phyloP scores from a whole-genome alignment of 1,140 invertebrate species.

The Pogonomyrmex californicus region DNA sequence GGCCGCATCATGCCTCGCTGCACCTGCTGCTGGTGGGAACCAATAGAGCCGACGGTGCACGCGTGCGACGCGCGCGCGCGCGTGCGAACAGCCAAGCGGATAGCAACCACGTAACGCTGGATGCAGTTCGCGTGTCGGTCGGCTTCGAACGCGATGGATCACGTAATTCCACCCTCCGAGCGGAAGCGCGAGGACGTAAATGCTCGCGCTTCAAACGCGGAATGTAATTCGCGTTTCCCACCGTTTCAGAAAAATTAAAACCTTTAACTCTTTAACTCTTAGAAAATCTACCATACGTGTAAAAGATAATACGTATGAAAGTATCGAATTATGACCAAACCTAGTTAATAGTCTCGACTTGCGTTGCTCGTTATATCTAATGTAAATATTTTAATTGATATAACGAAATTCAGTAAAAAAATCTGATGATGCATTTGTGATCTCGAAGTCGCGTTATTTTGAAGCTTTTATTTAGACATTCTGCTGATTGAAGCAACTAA shows the following conservation, averaged over 20 bases:
- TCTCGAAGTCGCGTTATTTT: background rate
- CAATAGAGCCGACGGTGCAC: conserved; percentile 42
- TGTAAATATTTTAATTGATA: background rate
- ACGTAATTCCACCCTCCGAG: background rate
- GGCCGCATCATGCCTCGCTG: conserved; percentile 36
- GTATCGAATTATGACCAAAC: background rate
- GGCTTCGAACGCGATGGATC: background rate
- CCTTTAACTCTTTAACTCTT: background rate
- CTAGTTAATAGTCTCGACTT: background rate
- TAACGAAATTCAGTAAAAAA: background rate
- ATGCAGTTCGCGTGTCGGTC: conserved; percentile 8
- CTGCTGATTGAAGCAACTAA: conserved; percentile 12
- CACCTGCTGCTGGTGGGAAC: conserved; percentile 52
- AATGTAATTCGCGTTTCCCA: background rate
- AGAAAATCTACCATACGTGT: background rate
- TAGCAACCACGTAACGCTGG: background rate
- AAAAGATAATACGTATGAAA: background rate
- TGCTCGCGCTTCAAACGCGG: background rate
- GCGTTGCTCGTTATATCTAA: background rate
- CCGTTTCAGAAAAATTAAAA: background rate
- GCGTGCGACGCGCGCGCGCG: background rate
- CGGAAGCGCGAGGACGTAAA: background rate
- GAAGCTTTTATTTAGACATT: conserved; percentile 7
- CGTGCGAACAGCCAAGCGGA: conserved; percentile 15
- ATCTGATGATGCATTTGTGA: background rate